These are phyloP conservation scores for Narcine bancroftii DNA, from an alignment of 2,113 vertebrate genomes.

Conservation along the genomic window DNA sequence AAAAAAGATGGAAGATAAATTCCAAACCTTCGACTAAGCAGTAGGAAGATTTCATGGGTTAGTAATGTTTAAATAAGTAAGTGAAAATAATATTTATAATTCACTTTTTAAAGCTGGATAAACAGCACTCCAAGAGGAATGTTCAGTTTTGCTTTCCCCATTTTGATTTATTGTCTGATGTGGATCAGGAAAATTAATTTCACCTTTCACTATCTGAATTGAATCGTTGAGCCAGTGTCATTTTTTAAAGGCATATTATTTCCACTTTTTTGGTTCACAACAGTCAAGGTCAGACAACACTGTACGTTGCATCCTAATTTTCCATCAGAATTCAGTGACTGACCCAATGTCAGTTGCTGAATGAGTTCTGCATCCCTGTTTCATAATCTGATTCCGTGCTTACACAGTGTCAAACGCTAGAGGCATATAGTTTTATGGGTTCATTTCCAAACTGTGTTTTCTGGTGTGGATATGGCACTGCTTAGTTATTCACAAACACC, in stretches of 20 bases:
- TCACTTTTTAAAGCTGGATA: background rate
- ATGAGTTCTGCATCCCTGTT: background rate
- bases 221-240: background rate
- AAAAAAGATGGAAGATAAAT: background rate
- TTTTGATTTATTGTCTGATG: background rate
- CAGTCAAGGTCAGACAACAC: conserved; percentile 15
- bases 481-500: background rate
- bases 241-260: conserved; percentile 4
- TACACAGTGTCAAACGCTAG: background rate
- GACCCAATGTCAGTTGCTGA: background rate
- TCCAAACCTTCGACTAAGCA: background rate
- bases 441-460: background rate
- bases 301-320: background rate
- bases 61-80: background rate
- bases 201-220: background rate
- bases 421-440: background rate
- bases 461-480: background rate
- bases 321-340: conserved; percentile 17
- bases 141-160: background rate
- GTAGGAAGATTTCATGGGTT: background rate
- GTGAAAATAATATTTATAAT: background rate
- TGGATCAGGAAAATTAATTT: conserved; percentile 1
- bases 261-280: background rate
- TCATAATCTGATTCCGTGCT: background rate
- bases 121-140: background rate